These are phyloP conservation scores for Pterocles burchelli DNA, from an alignment of 2,113 vertebrate species.

Conservation along the genomic window DNA sequence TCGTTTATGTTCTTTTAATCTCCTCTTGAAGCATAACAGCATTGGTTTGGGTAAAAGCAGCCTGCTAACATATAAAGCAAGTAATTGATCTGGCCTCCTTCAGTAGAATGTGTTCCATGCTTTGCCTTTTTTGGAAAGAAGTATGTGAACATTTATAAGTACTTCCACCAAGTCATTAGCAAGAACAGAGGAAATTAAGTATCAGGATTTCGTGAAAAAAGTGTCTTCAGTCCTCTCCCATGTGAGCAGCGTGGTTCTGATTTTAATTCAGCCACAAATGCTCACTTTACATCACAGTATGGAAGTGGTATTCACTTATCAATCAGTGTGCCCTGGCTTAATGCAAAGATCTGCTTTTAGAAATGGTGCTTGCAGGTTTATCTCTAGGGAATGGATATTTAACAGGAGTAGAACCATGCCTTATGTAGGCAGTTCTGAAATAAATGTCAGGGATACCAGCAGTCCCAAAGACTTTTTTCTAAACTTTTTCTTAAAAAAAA, in stretches of 20 bases:
- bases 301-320: neutral
- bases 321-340: neutral
- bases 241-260: neutral
- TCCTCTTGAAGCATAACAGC: slow-evolving; percentile 7
- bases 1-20: slow-evolving; percentile 17
- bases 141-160: neutral
- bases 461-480: neutral
- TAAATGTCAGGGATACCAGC: neutral
- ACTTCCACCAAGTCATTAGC: neutral
- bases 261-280: neutral
- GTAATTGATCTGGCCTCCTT: slow-evolving; percentile 27
- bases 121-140: slow-evolving; percentile 32
- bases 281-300: neutral
- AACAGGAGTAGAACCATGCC: neutral
- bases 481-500: neutral
- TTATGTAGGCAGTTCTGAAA: neutral
- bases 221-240: neutral
- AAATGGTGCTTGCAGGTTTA: neutral
- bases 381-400: neutral
- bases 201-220: neutral
- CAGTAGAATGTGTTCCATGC: neutral
- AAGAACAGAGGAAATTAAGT: neutral
- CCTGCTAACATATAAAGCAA: neutral
- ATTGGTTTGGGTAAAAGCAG: slow-evolving; percentile 22
- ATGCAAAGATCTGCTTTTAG: neutral